Evolutionary conservation across 2,113 vertebrate species (phyloP).

Genomic region (Neodon shergylaensis): DNA sequence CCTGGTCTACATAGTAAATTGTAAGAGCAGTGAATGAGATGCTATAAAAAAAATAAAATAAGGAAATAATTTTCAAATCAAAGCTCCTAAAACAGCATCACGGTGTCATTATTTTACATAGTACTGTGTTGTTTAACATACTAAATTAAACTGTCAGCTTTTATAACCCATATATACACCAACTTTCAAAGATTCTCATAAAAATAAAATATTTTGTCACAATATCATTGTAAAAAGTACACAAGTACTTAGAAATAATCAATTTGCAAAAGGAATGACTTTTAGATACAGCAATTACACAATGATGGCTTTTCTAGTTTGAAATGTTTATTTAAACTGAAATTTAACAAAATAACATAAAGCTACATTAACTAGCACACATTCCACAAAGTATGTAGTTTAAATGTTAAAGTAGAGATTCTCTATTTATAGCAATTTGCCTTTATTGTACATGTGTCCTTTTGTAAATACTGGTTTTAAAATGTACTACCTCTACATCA

Average conservation of each 20-base stretch:
- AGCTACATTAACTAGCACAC: not conserved
- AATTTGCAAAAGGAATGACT: slow-evolving; percentile 14
- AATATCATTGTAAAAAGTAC: not conserved
- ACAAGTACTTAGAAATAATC: slow-evolving; percentile 40
- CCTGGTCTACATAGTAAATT: not conserved
- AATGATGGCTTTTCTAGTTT: not conserved
- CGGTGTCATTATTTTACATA: not conserved
- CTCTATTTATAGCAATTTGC: not conserved
- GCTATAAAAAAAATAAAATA: not conserved
- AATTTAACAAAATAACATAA: not conserved
- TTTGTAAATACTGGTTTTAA: not conserved
- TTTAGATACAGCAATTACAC: not conserved
- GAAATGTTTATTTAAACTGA: not conserved
- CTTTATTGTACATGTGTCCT: not conserved
- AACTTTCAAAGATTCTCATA: not conserved
- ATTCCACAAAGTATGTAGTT: not conserved
- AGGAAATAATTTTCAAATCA: not conserved
- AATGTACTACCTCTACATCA: not conserved
- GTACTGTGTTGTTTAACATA: not conserved
- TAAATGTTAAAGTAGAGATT: not conserved
- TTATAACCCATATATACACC: not conserved
- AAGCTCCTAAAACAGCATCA: not conserved
- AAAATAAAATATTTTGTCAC: slow-evolving; percentile 4
- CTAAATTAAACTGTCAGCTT: not conserved
- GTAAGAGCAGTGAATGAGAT: not conserved